Base-by-base conservation (phyloP, 2,797 vertebrate genomes). In the Hydrophis major region DNA sequence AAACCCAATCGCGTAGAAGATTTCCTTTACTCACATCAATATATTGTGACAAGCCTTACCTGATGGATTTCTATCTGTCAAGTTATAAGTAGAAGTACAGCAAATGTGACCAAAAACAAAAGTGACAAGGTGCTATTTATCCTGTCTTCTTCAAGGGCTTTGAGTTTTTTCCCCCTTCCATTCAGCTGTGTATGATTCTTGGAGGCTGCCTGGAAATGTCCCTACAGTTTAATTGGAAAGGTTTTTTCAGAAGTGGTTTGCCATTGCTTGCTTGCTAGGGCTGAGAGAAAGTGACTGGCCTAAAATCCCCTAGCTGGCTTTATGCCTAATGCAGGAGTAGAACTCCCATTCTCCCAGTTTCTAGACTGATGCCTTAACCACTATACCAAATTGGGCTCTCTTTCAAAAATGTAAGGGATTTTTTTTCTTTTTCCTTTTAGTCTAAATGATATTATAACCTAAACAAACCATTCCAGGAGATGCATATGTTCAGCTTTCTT, bases 401-500 rank as follows among this genome's bases (percentile, higher is more conserved):
- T 59, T 93, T 69, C 53, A 94, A 93, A 93, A 91, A 0, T 90
- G 90, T 87, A 27, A 32, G 28, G 50, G 47, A 92, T 89, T 89
- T 88, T 32, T 83, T 93, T 37, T 55, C 16, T 3, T 83, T 63
- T 91, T 91, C 69, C 22, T 56, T 86, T 94, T 42, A 53, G 91
- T 57, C 28, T 90, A 92, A 93, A 74, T 50, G 93, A 61, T 1
- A 20, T 16, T 66, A 89, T 32, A 92, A 27, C 59, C 61, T 11
- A 37, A 93, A 90, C 47, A 89, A 91, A 89, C 37, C 74, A 32
- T 69, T 0, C 86, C 57, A 93, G 60, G 0, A 20, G 93, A 92
- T 53, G 90, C 87, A 92, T 92, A 94, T 86, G 74, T 92, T 13
- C 53, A 59, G 28, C 93, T 66, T 93, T 94, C 89, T 63, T 22